Conservation (phyloP, 2,113 vertebrate species). For the Cynocephalus volans region DNA sequence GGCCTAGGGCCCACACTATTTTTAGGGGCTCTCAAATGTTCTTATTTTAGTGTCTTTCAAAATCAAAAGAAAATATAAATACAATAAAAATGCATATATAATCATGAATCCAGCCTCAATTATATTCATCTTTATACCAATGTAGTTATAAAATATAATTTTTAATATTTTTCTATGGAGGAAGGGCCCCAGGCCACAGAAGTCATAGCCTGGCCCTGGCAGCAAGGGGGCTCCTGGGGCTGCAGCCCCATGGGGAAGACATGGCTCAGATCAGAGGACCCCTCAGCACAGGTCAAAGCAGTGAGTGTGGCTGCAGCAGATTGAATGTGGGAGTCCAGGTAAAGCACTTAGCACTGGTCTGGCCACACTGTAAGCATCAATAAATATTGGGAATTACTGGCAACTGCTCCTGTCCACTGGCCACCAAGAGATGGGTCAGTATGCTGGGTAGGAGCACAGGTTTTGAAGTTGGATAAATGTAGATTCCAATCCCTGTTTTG, state of each 20-base stretch:
- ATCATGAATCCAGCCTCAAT: background rate
- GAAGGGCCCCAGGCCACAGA: background rate
- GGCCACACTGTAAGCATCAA: background rate
- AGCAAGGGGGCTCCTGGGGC: background rate
- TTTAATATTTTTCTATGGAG: background rate
- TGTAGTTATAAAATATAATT: background rate
- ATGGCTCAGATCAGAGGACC: background rate
- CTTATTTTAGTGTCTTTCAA: constrained; percentile 8
- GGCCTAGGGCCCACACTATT: fast-evolving
- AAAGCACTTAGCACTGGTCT: background rate
- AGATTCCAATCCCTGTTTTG: background rate
- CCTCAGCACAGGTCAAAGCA: background rate
- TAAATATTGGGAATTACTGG: no score
- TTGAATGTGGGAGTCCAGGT: fast-evolving
- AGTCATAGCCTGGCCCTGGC: fast-evolving
- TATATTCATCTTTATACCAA: background rate
- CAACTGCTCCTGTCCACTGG: background rate
- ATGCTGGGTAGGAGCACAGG: background rate
- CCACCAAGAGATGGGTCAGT: no score
- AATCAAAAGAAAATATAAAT: background rate
- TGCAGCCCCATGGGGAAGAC: background rate
- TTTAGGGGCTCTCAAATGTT: background rate
- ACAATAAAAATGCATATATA: background rate
- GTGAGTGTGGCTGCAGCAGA: fast-evolving
- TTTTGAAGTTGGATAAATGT: background rate